Evolutionary conservation across 1,140 invertebrate genomes (phyloP), one percentile per base, ranked within the genome.

Genomic region (Trichonephila clavata): DNA sequence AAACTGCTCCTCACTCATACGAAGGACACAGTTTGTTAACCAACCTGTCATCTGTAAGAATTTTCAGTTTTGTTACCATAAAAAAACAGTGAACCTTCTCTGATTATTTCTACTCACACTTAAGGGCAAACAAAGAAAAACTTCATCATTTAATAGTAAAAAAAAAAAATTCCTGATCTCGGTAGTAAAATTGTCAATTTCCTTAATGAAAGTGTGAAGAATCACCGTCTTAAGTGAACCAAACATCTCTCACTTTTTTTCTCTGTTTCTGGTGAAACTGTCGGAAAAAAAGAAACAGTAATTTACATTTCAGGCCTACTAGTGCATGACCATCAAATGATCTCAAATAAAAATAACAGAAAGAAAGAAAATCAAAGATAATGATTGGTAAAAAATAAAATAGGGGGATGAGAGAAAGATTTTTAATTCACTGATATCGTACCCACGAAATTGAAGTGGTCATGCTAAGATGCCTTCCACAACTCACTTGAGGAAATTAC

Each of bases 391-490:
- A 27, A 32, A 77, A 39, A 27, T 32, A 77, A 77, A 77, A 39
- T 77, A 77, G 39, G 14, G 6, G 68, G 68, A 77, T 32, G 68
- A 6, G 68, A 77, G 68, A 77, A 32, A 77, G 68, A 77, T 77
- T 77, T 77, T 77, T 77, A 77, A 77, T 77, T 77, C 68, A 32
- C 27, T 39, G 68, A 77, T 77, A 77, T 27, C 24, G 32, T 77
- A 77, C 68, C 68, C 24, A 39, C 68, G 27, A 39, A 77, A 77
- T 77, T 77, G 68, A 77, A 77, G 68, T 27, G 68, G 68, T 77
- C 68, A 77, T 77, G 68, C 68, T 77, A 20, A 77, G 24, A 24
- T 32, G 27, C 24, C 27, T 32, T 77, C 68, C 32, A 77, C 71
- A 39, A 7, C 50, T 13, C 32, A 39, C 18, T 77, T 77, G 18